Evolutionary conservation across 2,797 vertebrate species (phyloP), one percentile per base, ranked within the genome.

Genomic region (Propithecus perrieri): DNA sequence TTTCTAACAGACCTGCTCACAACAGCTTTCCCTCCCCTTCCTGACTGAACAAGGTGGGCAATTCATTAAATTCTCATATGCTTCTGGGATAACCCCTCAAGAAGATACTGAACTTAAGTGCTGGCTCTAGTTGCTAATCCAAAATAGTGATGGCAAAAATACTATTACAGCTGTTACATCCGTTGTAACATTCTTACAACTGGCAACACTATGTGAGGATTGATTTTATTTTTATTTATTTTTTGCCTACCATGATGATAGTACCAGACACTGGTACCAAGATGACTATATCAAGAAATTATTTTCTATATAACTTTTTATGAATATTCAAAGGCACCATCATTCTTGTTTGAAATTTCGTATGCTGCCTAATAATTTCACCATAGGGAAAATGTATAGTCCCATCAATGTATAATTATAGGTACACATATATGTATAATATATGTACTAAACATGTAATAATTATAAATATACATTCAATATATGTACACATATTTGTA

Each of bases 1-100:
- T 83, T 95, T 96, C 79, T 81, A 93, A 81, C 80, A 65, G 26
- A 94, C 86, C 59, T 78, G 38, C 63, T 88, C 89, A 35, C 81
- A 79, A 79, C 53, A 85, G n/a, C 15, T 59, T 15, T 35, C 41
- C 53, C 81, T 76, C 61, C 4, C 0, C 3, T 89, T 83, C 43
- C 86, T 81, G 57, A 79, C 41, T 10, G 2, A 80, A 83, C 38
- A 90, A 93, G 57, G 84, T 89, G 33, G 71, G 38, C 38, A 84
- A 87, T 76, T 75, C 65, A 91, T 93, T 95, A 86, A 46, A 79
- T 41, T 63, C 65, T 91, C 69, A 38, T 53, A 12, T 22, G 59
- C 57, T 86, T 95, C 79, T 89, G 50, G 28, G 17, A 71, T 78
- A 79, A 53, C n/a, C 28, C 46, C 57, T 71, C 7, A 38, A 89